Base-by-base conservation (phyloP, 1,140 invertebrate genomes). In the Temnothorax curvispinosus region DNA sequence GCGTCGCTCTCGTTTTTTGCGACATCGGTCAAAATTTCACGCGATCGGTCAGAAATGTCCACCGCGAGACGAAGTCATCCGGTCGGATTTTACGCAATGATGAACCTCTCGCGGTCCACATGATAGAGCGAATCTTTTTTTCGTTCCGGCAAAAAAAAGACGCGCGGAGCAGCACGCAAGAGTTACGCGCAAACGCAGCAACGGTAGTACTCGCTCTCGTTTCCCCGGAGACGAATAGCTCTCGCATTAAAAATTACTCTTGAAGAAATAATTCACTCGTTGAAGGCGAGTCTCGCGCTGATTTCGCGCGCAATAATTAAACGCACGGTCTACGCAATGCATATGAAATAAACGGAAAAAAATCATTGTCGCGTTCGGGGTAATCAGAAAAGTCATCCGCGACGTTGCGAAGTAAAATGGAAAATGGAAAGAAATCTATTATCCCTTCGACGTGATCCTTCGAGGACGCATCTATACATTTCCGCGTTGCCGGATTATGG, bases 41-140 rank as follows among this genome's bases (percentile, higher is more conserved):
- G 56, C 80, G 69, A 62, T 84, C 78, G 78, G 60, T 87, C 71
- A 74, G 62, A 87, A 74, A 58, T 65, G 86, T 87, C 78, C 18
- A 3, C 50, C n/a, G 32, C 47, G 72, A 54, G 47, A 81, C 69
- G 41, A 60, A 82, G 67, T 74, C 67, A 74, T 27, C 74, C 38
- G 27, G 18, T 18, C 69, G 69, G 54, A 50, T 84, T 74, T 84
- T 60, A 84, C 80, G 54, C 69, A 38, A 75, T 84, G 60, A 84
- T 84, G 80, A 84, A 74, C 80, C 9, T 41, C 18, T 41, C 18
- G 54, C 41, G 80, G 7, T 64, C 6, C 52, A 32, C 21, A 64
- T 71, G n/a, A 54, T 52, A 27, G 64, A n/a, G n/a, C 18, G 76
- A 81, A 1, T 35, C 2, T 13, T 62, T 38, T 75, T 52, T 76